A percentile compares a stretch with the other conserved stretches of the same genome.
Evolutionary conservation across 2,888 invertebrate species (phyloP).

Genomic region (Dioctria rufipes): DNA sequence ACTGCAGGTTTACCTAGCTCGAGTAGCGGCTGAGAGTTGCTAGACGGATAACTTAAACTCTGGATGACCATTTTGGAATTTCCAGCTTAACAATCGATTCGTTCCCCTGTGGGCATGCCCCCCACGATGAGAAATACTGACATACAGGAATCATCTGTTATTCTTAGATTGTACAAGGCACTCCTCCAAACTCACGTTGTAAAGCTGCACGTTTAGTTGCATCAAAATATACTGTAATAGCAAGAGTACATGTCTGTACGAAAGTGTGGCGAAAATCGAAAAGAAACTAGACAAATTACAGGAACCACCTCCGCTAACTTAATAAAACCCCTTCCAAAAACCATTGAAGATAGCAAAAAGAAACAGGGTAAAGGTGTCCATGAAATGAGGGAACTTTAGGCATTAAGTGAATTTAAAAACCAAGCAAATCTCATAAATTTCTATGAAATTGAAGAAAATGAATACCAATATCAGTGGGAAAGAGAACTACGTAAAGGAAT

Average conservation of each 20-base stretch:
- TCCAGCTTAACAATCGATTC: too few species aligned
- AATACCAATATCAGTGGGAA: constrained; percentile 86
- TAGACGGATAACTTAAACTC: too few species aligned
- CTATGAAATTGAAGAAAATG: constrained; percentile 99
- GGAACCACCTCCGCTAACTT: constrained; percentile 94
- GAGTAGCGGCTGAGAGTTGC: too few species aligned
- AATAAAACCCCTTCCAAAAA: constrained; percentile 93
- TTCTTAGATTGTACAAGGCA: constrained; percentile 92
- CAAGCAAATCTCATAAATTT: constrained; percentile 99
- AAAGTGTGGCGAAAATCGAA: constrained; percentile 91
- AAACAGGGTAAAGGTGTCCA: constrained; percentile 72
- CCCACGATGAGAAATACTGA: too few species aligned
- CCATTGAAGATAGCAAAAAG: too few species aligned
- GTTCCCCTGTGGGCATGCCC: too few species aligned
- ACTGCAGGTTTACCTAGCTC: too few species aligned
- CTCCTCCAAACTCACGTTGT: constrained; percentile 91
- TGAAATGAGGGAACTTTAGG: constrained; percentile 99
- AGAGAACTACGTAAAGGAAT: too few species aligned
- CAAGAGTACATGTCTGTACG: constrained; percentile 95
- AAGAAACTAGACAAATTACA: constrained; percentile 96
- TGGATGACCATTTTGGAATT: too few species aligned
- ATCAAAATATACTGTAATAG: constrained; percentile 93
- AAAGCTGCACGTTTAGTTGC: constrained; percentile 96
- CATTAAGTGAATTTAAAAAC: constrained; percentile 97
- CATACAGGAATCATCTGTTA: constrained; percentile 97